Evolutionary conservation across 2,888 invertebrate species (phyloP).

Genomic region (Heterodera filipjevi): DNA sequence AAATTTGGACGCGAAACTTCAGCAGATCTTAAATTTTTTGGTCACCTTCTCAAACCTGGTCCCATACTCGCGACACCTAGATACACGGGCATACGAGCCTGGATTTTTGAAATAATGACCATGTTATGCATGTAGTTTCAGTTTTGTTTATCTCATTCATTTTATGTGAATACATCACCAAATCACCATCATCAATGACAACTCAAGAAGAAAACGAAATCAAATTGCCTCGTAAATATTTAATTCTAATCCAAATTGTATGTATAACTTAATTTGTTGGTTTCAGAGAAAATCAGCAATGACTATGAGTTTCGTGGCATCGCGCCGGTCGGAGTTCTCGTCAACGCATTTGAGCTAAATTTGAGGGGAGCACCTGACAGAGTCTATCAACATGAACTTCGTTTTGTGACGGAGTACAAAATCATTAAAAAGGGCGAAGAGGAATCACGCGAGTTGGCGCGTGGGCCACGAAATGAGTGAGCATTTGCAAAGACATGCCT

Average conservation of each 20-base stretch:
- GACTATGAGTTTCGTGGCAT: not conserved
- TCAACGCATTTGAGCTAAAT: conserved; percentile 18
- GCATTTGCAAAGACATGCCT: not conserved
- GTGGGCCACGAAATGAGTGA: conserved; percentile 31
- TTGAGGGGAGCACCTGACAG: not conserved
- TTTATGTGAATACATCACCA: too few species aligned
- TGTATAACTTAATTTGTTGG: not conserved
- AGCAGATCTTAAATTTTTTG: too few species aligned
- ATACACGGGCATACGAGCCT: too few species aligned
- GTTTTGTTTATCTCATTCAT: too few species aligned
- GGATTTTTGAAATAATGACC: too few species aligned
- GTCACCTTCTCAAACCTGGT: too few species aligned
- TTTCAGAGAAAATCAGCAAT: conserved; percentile 1
- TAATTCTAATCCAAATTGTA: not conserved
- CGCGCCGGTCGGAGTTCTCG: not conserved
- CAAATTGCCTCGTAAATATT: not conserved
- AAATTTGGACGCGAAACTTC: too few species aligned
- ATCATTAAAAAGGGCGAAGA: not conserved
- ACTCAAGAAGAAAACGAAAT: not conserved
- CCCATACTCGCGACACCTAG: too few species aligned
- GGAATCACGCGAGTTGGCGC: conserved; percentile 16
- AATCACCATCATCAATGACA: not conserved
- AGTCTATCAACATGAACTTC: conserved; percentile 21
- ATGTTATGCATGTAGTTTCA: too few species aligned
- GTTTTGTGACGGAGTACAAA: not conserved